Conservation (phyloP, 2,888 invertebrate species). For the Pristionchus japonicus region DNA sequence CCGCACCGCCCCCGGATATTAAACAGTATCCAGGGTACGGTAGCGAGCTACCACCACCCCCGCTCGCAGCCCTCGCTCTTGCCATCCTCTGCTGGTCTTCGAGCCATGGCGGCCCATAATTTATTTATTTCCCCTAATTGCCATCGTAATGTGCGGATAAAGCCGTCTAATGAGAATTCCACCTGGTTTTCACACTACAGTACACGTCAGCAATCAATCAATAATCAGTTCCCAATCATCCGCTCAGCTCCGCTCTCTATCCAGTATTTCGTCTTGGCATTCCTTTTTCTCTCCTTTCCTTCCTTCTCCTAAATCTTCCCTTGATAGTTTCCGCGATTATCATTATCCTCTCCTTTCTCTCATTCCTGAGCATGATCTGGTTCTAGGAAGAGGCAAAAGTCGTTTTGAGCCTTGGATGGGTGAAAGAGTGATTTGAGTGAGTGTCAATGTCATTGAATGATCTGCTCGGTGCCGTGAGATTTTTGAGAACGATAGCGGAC, state of each 20-base stretch:
- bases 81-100: neutral
- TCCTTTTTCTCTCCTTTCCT: neutral
- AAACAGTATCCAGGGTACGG: neutral
- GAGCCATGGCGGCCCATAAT: conserved; percentile 11
- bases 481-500: conserved; percentile 29
- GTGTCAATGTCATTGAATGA: neutral
- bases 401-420: too few species aligned
- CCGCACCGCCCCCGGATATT: conserved; percentile 48
- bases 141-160: neutral
- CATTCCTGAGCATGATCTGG: neutral
- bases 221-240: neutral
- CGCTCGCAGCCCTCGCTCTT: neutral
- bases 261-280: conserved; percentile 10
- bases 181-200: neutral
- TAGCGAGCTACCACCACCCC: neutral
- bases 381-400: neutral
- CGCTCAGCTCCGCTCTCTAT: neutral
- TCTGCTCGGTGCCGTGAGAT: neutral
- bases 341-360: conserved; percentile 2
- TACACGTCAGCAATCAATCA: too few species aligned
- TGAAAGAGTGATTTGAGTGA: neutral
- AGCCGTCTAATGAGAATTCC: neutral
- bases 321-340: conserved; percentile 14
- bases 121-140: neutral
- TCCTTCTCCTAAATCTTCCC: neutral